Percentiles rank a stretch among this genome's conserved stretches.
Evolutionary conservation across 1,140 invertebrate genomes (phyloP).

Genomic region (Rhyzopertha dominica): DNA sequence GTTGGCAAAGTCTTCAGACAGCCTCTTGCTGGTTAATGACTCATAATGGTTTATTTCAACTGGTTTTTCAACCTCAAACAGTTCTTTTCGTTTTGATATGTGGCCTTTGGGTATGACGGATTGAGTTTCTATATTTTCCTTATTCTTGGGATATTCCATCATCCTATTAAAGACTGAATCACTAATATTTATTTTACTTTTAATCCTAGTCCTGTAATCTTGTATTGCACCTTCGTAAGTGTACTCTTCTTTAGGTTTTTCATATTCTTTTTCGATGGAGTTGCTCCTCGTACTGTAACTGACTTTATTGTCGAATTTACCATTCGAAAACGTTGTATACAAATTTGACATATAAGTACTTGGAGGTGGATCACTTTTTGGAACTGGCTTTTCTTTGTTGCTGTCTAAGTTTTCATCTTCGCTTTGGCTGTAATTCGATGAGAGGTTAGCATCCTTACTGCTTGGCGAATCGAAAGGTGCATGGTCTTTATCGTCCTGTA

Average conservation of each 20-base stretch:
- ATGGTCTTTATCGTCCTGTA: conserved; percentile 37
- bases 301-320: conserved; percentile 12
- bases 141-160: conserved; percentile 43
- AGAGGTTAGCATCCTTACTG: conserved; percentile 26
- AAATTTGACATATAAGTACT: not conserved
- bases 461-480: conserved; percentile 26
- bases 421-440: conserved; percentile 35
- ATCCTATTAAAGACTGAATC: conserved; percentile 33
- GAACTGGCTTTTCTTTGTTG: not conserved
- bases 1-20: conserved; percentile 56
- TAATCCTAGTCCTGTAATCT: conserved; percentile 70
- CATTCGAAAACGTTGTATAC: not conserved
- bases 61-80: conserved; percentile 65
- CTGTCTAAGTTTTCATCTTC: conserved; percentile 30
- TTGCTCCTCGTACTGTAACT: too few relatives aligned
- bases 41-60: conserved; percentile 37
- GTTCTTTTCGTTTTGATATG: conserved; percentile 72
- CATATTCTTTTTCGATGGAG: conserved; percentile 45
- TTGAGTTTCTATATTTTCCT: conserved; percentile 48
- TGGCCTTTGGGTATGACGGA: conserved; percentile 66
- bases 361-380: not conserved
- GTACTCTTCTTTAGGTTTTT: conserved; percentile 67
- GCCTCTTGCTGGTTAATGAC: conserved; percentile 45
- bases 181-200: conserved; percentile 48
- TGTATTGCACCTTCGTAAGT: conserved; percentile 83